These are phyloP conservation scores for Catharus bicknelli DNA, from an alignment of 2,113 vertebrate species.

Conservation along the genomic window DNA sequence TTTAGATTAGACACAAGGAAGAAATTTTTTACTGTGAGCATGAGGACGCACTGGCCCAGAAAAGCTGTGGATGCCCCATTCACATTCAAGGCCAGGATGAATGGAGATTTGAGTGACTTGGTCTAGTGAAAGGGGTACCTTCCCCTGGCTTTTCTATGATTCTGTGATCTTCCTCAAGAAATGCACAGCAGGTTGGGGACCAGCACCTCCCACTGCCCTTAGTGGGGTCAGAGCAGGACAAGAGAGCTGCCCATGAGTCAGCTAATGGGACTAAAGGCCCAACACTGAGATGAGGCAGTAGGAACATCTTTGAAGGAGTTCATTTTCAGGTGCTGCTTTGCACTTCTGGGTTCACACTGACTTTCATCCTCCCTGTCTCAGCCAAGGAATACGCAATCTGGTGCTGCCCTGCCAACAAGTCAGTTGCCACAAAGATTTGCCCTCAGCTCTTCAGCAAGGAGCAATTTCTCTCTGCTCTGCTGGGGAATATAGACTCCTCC, in stretches of 20 bases:
- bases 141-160: background rate
- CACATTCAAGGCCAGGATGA: background rate
- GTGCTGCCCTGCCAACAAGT: background rate
- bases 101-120: background rate
- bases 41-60: background rate
- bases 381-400: rapidly evolving
- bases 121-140: background rate
- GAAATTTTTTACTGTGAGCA: background rate
- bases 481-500: background rate
- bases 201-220: background rate
- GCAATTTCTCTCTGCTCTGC: background rate
- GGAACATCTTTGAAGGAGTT: background rate
- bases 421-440: background rate
- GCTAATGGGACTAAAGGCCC: background rate
- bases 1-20: background rate
- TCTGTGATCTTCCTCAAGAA: background rate
- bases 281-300: rapidly evolving
- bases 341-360: background rate
- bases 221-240: background rate
- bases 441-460: background rate
- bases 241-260: rapidly evolving
- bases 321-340: background rate
- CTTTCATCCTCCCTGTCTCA: background rate
- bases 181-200: background rate
- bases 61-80: background rate